Base-by-base conservation (phyloP, 2,888 invertebrate species). In the Piscicola geometra region DNA sequence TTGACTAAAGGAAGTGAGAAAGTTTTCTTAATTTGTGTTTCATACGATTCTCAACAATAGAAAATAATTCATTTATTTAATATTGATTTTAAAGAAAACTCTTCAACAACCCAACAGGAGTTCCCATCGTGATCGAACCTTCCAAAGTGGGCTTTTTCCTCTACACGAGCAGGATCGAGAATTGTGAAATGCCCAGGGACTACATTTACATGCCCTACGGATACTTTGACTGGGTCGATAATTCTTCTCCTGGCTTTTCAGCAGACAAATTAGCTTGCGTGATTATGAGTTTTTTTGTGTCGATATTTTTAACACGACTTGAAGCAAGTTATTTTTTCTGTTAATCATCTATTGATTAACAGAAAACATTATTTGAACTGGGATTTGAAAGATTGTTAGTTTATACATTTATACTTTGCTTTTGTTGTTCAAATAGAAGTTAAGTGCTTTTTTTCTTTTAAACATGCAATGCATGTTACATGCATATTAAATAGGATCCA, bases 121-220 rank as follows among this genome's bases (percentile, higher is more conserved):
- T 71, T 15, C 41, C 50, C 1, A 50, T 78, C 18, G 76, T 75
- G 5, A 80, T 80, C 32, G 78, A 80, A 30, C 25, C 30, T 25
- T 32, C 78, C 9, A 30, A 70, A 33, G 21, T 35, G 18, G 81
- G 81, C 21, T 81, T 81, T 74, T 79, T 68, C 74, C 79, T 81
- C 52, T 78, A 78, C 75, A 69, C 80, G 5, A 76, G 25, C 3
- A 30, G 25, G 25, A 52, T 30, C 12, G 74, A 77, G n/a, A 75
- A 78, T 0, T 81, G 81, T 68, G 79, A 79, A 28, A 79, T 80
- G 60, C 81, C 81, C 2, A 50, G 78, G 30, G 81, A 81, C 77
- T 79, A 80, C 75, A 78, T 81, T 47, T 79, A 79, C 76, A 80
- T 81, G 79, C 81, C 81, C 3, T 81, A 78, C 79, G 81, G 80